Base-by-base conservation (phyloP, 2,888 invertebrate species). In the Patella caerulea region DNA sequence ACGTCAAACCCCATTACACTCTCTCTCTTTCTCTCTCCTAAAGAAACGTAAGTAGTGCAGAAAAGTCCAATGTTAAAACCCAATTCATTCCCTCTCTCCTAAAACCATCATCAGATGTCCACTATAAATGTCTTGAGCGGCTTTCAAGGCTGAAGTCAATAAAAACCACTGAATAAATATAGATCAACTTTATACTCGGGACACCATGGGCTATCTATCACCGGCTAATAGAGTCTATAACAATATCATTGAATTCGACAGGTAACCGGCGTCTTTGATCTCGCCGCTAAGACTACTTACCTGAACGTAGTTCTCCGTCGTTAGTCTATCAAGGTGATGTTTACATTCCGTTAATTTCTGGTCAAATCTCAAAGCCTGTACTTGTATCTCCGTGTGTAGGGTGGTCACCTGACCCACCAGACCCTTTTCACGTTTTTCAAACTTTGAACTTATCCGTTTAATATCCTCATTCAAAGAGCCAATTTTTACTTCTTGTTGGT, bases 341-440 rank as follows among this genome's bases (percentile, higher is more conserved):
- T 65, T 65, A 65, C 65, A 65, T 19, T 65, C 82, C 24, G 78
- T 77, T 12, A 84, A 71, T 69, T 85, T 84, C 65, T 85, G 84
- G 74, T 84, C 83, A 78, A 87, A 87, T 53, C 81, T 78, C 34
- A 81, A 72, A 7, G 84, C 84, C 73, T 89, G 88, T 45, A 79
- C 45, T 71, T 86, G 84, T 24, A 86, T 77, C 24, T 86, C 83
- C 45, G 82, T 83, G 75, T 86, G 85, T 73, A 89, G 79, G 34
- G 71, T 74, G 24, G 84, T 74, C 11, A 88, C 82, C 72, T 86
- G 82, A 7, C 80, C 72, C 55, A 88, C 73, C 15, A 86, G 83
- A n/a, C 81, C 79, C 65, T 83, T 83, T 82, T 89, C 89, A 15
- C 86, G 79, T 54, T 81, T 78, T 24, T 72, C 77, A 72, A 84